Evolutionary conservation across 2,888 invertebrate species (phyloP), one percentile per base, ranked within the genome.

Genomic region (Athripsodes cinereus): DNA sequence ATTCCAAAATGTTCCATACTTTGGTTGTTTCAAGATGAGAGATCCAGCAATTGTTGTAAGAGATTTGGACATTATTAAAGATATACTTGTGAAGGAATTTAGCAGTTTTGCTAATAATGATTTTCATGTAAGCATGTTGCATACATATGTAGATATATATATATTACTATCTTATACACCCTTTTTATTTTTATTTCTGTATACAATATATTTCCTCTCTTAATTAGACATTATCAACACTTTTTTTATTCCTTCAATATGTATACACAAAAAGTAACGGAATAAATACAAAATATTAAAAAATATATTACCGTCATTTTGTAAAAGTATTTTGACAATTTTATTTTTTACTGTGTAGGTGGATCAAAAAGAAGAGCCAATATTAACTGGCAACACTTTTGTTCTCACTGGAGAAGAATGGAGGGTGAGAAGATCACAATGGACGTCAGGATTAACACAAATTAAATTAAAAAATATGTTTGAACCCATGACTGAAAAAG

Each of bases 71-170:
- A 61, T 73, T 3, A 65, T 74, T 11, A 69, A 67, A 63, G 64
- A 68, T 21, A 61, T 74, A 10, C 61, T 69, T 22, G 65, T 67
- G 2, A 73, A 71, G 61, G 69, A 73, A 51, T 72, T 73, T 59
- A 65, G 65, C 21, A 62, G 64, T 59, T 75, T 75, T 62, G 68
- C 68, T 20, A 68, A 73, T 52, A 74, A 74, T 55, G 72, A 72
- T 52, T 60, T 73, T 13, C 52, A 67, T n/a, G 62, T 72, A 53
- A 48, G 40, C 13, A 3, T 13, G 13, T 16, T 16, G 13, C 16
- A 3, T 40, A 40, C 40, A 8, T 13, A 8, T 40, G n/a, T 40
- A 40, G 13, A n/a, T 40, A 40, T 40, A 40, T 40, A 3, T 40
- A 13, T 40, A 40, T 40, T 26, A 26, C 26, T 26, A 3, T 26